phyloP scores from a whole-genome alignment of 2,888 invertebrate genomes.

The Deilephila porcellus region DNA sequence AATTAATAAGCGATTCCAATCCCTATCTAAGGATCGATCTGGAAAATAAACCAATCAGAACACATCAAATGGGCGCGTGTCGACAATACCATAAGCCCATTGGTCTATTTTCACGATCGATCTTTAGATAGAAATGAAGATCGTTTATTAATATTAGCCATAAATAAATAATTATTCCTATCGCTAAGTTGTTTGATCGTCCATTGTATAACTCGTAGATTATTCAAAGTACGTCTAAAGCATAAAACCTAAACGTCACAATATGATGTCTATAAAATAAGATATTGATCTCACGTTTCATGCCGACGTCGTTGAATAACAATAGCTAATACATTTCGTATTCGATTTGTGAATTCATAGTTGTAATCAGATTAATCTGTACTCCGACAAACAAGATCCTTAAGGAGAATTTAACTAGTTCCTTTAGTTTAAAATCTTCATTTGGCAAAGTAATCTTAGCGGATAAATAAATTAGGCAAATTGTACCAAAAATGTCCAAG shows the following conservation, averaged over 20 bases:
- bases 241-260: conserved; percentile 59
- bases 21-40: no score
- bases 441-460: not conserved
- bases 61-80: no score
- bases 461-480: not conserved
- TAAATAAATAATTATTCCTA: not conserved
- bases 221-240: conserved; percentile 42
- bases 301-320: conserved; percentile 66
- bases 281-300: conserved; percentile 72
- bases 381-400: conserved; percentile 37
- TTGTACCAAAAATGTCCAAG: not conserved
- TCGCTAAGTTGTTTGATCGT: not conserved
- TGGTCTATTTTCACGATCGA: no score
- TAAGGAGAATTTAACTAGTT: not conserved
- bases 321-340: conserved; percentile 63
- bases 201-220: not conserved
- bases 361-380: conserved; percentile 56
- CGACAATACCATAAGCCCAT: no score
- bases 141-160: no score
- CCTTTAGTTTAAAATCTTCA: not conserved
- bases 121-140: no score
- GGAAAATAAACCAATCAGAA: no score
- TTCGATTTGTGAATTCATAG: conserved; percentile 58
- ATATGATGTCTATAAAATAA: conserved; percentile 61
- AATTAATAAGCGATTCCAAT: no score